Conservation (phyloP, 1,140 invertebrate genomes). For the Condylostylus longicornis region DNA sequence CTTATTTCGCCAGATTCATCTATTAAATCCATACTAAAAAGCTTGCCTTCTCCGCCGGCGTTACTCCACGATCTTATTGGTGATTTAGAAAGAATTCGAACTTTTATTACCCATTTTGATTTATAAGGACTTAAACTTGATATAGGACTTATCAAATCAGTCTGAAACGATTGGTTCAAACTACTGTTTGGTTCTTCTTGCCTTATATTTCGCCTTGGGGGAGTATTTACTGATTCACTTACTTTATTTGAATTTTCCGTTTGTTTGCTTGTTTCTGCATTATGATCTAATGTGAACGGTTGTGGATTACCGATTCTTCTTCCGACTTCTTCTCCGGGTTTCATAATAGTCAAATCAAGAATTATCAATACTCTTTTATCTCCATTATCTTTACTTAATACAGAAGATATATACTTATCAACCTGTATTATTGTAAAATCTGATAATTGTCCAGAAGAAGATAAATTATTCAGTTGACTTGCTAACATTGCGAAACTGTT, state of each 20-base stretch:
- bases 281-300: conserved; percentile 32
- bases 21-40: conserved; percentile 83
- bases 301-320: conserved; percentile 63
- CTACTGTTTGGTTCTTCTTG: conserved; percentile 13
- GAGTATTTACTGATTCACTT: not conserved
- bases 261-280: conserved; percentile 4
- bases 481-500: conserved; percentile 85
- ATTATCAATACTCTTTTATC: conserved; percentile 68
- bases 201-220: conserved; percentile 11
- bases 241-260: conserved; percentile 5
- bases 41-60: conserved; percentile 77
- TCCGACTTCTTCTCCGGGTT: conserved; percentile 51
- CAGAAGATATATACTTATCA: conserved; percentile 61
- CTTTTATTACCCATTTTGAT: conserved; percentile 88
- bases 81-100: conserved; percentile 71
- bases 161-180: conserved; percentile 18
- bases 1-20: conserved; percentile 92
- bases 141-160: conserved; percentile 50
- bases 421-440: conserved; percentile 64
- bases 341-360: conserved; percentile 58
- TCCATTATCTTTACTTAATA: conserved; percentile 46
- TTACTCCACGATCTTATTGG: conserved; percentile 78
- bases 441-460: conserved; percentile 53
- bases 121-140: conserved; percentile 75
- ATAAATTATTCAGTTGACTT: conserved; percentile 66